phyloP scores from a whole-genome alignment of 2,888 invertebrate genomes.

The Eupithecia exiguata region DNA sequence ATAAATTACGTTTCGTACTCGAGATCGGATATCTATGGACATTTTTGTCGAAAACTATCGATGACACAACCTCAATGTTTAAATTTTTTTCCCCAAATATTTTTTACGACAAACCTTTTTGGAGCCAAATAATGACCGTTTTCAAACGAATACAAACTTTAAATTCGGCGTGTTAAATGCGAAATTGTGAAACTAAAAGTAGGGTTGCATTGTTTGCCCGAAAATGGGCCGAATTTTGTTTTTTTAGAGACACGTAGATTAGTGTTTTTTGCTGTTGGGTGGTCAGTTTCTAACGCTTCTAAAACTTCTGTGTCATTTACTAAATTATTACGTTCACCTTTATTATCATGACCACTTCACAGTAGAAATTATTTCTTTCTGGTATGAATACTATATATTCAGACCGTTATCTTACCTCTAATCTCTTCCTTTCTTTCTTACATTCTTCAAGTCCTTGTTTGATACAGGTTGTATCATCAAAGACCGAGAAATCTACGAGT shows the following conservation, averaged over 20 bases:
- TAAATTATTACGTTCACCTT: slow-evolving; percentile 10
- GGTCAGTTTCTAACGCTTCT: slow-evolving; percentile 37
- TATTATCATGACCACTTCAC: neutral
- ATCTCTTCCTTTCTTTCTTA: too few relatives aligned
- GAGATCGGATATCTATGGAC: slow-evolving; percentile 43
- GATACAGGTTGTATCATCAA: slow-evolving; percentile 16
- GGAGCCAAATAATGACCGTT: slow-evolving; percentile 19
- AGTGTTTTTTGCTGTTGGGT: slow-evolving; percentile 36
- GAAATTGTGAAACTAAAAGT: slow-evolving; percentile 15
- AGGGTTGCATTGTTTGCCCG: slow-evolving; percentile 28
- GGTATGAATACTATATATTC: too few relatives aligned
- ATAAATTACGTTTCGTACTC: slow-evolving; percentile 44
- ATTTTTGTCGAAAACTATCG: slow-evolving; percentile 46
- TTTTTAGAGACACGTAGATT: slow-evolving; percentile 32
- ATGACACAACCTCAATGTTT: slow-evolving; percentile 39
- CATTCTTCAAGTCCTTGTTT: neutral
- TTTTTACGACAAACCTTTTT: slow-evolving; percentile 26
- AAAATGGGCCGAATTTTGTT: slow-evolving; percentile 40
- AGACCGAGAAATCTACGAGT: slow-evolving; percentile 1
- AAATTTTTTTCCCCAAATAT: slow-evolving; percentile 30
- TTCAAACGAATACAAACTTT: slow-evolving; percentile 33
- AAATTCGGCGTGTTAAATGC: slow-evolving; percentile 15
- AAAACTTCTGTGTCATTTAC: slow-evolving; percentile 32
- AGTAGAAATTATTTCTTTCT: neutral
- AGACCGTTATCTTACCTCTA: neutral